phyloP scores from a whole-genome alignment of 1,140 invertebrate species.

The Aphelenchoides besseyi region DNA sequence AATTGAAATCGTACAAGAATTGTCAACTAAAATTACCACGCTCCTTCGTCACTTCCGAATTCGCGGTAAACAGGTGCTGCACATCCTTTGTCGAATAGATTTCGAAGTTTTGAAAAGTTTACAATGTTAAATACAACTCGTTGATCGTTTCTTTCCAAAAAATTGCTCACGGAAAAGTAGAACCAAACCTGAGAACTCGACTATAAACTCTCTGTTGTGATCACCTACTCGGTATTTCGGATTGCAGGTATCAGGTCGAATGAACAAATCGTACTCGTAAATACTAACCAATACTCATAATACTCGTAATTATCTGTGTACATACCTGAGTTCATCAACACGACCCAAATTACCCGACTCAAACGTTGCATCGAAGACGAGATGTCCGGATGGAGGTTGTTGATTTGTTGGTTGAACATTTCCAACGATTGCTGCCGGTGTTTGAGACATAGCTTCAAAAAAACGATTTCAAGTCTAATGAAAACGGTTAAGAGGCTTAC shows the following conservation, averaged over 20 bases:
- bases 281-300: too few species aligned
- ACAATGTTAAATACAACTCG: constrained; percentile 94
- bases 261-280: constrained; percentile 91
- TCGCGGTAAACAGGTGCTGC: constrained; percentile 75
- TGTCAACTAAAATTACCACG: constrained; percentile 34
- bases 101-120: constrained; percentile 86
- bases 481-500: not conserved
- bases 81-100: constrained; percentile 82
- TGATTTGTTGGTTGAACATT: constrained; percentile 77
- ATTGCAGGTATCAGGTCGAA: constrained; percentile 91
- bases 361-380: constrained; percentile 95
- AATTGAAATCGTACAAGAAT: constrained; percentile 43
- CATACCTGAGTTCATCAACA: too few species aligned
- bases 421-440: constrained; percentile 69
- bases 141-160: constrained; percentile 83
- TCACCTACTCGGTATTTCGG: constrained; percentile 73
- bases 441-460: constrained; percentile 6
- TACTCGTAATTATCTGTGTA: too few species aligned
- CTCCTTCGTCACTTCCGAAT: constrained; percentile 8
- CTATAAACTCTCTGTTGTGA: too few species aligned
- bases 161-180: constrained; percentile 96
- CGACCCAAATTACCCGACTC: constrained; percentile 77
- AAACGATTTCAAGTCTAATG: not conserved
- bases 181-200: constrained; percentile 79
- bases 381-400: constrained; percentile 77